Conservation (phyloP, 2,888 invertebrate genomes). For the Temnothorax unifasciatus region DNA sequence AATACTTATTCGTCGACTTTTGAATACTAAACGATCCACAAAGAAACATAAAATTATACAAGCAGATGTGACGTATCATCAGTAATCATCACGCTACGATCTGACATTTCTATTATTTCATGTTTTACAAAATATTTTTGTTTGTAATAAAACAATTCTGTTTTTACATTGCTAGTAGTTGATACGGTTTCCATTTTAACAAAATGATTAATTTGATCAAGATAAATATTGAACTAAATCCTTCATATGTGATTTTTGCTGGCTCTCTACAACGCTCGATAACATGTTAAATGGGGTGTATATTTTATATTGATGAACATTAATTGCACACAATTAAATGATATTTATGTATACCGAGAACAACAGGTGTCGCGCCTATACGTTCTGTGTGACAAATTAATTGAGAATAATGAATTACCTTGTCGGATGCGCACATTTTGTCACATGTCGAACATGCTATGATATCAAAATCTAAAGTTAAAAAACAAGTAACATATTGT, state of each 20-base stretch:
- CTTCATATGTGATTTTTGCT: conserved; percentile 11
- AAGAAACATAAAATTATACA: background rate
- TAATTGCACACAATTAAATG: conserved; percentile 63
- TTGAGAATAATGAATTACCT: conserved; percentile 53
- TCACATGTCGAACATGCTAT: conserved; percentile 5
- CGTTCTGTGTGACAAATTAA: conserved; percentile 55
- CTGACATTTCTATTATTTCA: background rate
- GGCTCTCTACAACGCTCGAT: background rate
- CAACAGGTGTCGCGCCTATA: conserved; percentile 46
- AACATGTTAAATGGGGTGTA: conserved; percentile 27
- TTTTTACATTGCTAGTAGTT: background rate
- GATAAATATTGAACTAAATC: conserved; percentile 21
- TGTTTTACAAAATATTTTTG: background rate
- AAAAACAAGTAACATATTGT: background rate
- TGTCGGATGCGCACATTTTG: conserved; percentile 22
- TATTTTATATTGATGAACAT: conserved; percentile 62
- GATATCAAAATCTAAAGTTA: conserved; percentile 7
- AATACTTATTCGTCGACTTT: background rate
- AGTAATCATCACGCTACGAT: background rate
- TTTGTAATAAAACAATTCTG: background rate
- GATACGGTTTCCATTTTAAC: conserved; percentile 1
- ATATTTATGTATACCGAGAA: conserved; percentile 11
- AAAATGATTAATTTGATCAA: background rate
- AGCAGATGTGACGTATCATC: background rate
- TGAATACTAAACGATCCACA: background rate